Base-by-base conservation (phyloP, 1,140 invertebrate species). In the Vanessa atalanta region DNA sequence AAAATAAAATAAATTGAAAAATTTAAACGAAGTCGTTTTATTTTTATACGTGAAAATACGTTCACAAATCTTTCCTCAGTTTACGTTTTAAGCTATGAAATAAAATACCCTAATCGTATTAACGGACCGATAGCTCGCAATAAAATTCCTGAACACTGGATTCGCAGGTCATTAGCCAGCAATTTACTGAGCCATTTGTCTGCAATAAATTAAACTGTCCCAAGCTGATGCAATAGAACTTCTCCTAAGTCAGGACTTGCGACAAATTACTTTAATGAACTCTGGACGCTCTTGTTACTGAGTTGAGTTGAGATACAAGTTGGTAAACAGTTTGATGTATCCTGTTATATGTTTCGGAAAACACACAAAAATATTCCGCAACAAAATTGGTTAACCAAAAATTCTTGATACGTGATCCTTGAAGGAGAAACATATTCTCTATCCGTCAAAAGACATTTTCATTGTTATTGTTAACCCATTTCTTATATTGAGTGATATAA, bases 131-230 rank as follows among this genome's bases (percentile, higher is more conserved):
- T 60, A 23, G 20, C 20, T 26, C 20, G 23, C 55, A 60, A 60
- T 60, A 60, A 60, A 60, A 60, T n/a, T 8, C n/a, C 5, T 16
- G 51, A 60, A 26, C 55, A 13, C 7, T 60, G 55, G 23, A 23
- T 57, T 43, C 23, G 47, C 65, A 53, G 51, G 15, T 31, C 51
- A 55, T 67, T 66, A 66, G 65, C 43, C 43, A 26, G 48, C 31
- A 68, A 68, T 68, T 68, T 68, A 69, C 66, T n/a, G 37, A 23
- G 13, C 55, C 53, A 60, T 69, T 69, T 69, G 51, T 26, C 53
- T 23, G 20, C 66, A 53, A 60, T 69, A 69, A 57, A 23, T 68
- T 55, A 57, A 31, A 20, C 51, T 60, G 53, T 69, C 66, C 57
- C 2, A 43, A 8, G 66, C 66, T 69, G 53, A 26, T 57, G 66